Percentiles rank a stretch among this genome's conserved stretches.
Conservation (phyloP, 2,113 vertebrate species). For the Zosterops lateralis region DNA sequence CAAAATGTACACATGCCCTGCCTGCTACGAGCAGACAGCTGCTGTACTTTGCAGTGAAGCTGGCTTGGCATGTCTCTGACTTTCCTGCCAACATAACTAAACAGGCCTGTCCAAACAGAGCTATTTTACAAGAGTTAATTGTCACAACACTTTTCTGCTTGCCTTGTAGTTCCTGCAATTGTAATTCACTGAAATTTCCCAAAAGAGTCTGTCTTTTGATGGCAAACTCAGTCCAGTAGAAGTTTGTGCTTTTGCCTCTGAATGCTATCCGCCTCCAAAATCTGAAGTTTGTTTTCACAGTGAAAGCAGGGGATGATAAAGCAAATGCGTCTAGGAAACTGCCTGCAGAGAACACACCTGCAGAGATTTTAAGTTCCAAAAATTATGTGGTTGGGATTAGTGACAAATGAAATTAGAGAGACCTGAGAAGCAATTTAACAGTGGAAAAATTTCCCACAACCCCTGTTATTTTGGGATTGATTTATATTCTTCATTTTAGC, state of each 20-base stretch:
- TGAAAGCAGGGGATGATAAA: background rate
- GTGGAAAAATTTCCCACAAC: background rate
- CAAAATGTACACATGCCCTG: constrained; percentile 26
- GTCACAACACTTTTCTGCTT: constrained; percentile 43
- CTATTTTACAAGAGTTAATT: constrained; percentile 49
- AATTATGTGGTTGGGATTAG: background rate
- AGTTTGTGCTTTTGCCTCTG: background rate
- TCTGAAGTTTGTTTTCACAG: background rate
- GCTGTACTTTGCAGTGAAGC: constrained; percentile 19
- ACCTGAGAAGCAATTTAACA: background rate
- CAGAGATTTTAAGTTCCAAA: constrained; percentile 6
- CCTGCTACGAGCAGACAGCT: constrained; percentile 55
- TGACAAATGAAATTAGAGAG: background rate
- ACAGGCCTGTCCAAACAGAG: constrained; percentile 55
- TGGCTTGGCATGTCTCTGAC: constrained; percentile 4
- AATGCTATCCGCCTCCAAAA: background rate
- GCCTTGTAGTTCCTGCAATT: background rate
- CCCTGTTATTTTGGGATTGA: background rate
- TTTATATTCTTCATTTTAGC: background rate
- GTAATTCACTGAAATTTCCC: background rate
- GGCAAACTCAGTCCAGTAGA: background rate
- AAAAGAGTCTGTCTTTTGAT: background rate
- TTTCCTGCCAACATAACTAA: constrained; percentile 52
- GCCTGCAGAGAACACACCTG: constrained; percentile 43
- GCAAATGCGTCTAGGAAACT: background rate